phyloP scores from a whole-genome alignment of 2,113 vertebrate genomes.

The Apistogramma diplotaenia region DNA sequence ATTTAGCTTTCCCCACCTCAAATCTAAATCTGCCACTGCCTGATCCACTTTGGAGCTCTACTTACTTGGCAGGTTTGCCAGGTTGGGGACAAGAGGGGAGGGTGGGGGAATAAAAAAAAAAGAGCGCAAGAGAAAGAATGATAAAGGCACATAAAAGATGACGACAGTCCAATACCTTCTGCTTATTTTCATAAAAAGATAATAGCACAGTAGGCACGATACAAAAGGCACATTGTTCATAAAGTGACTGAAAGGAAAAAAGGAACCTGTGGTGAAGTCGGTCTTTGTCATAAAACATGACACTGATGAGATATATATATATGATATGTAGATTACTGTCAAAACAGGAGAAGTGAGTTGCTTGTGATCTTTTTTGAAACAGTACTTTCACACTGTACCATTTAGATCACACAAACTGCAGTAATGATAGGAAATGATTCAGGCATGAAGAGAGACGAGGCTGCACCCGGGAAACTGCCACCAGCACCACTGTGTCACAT shows the following conservation, averaged over 20 bases:
- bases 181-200: slow-evolving; percentile 73
- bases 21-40: slow-evolving; percentile 57
- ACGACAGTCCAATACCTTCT: slow-evolving; percentile 41
- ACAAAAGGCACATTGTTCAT: slow-evolving; percentile 66
- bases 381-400: slow-evolving; percentile 48
- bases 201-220: slow-evolving; percentile 33
- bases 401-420: slow-evolving; percentile 34
- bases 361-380: slow-evolving; percentile 37
- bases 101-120: neutral
- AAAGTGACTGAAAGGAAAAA: slow-evolving; percentile 55
- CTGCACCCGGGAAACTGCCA: slow-evolving; percentile 43
- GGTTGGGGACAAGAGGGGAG: slow-evolving; percentile 22
- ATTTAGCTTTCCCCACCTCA: slow-evolving; percentile 46
- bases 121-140: slow-evolving; percentile 17
- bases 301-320: slow-evolving; percentile 45
- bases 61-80: slow-evolving; percentile 61
- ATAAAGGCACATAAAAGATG: slow-evolving; percentile 66
- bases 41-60: slow-evolving; percentile 52
- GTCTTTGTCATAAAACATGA: slow-evolving; percentile 51
- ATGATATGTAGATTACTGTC: slow-evolving; percentile 45
- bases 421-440: slow-evolving; percentile 52
- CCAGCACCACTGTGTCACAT: slow-evolving; percentile 54
- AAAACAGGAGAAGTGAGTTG: slow-evolving; percentile 49
- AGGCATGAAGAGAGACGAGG: slow-evolving; percentile 27
- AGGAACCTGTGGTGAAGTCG: slow-evolving; percentile 43